Evolutionary conservation across 2,113 vertebrate genomes (phyloP), one percentile per base, ranked within the genome.

Genomic region (Psilopogon haemacephalus): DNA sequence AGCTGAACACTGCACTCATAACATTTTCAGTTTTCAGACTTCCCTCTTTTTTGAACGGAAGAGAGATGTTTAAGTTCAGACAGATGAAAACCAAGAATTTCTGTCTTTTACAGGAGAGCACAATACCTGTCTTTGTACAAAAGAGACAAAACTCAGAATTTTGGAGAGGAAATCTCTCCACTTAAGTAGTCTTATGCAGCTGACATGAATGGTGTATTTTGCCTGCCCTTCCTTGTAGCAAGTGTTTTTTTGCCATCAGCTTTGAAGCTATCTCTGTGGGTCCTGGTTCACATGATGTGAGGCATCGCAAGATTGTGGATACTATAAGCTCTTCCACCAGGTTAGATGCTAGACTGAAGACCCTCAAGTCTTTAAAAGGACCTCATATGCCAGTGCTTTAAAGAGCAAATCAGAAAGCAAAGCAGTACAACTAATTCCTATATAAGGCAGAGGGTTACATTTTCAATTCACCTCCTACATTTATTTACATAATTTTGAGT

Each of bases 401-500:
- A 69, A 86, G 28, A 68, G n/a, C 20, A 64, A 85, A 89, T 13
- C 0, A 0, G n/a, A 76, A 80, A 58, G 32, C 6, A 38, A 75
- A 37, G 4, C 12, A 80, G 32, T 55, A 63, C 40, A 79, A 46
- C 50, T 79, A 78, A 82, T 79, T 87, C 26, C 46, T 82, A 3
- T 21, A 50, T 33, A 89, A 87, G 68, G 37, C 32, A 85, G 37
- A 85, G 17, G 50, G 63, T 84, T 83, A 83, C 64, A 68, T 87
- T 94, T 93, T 71, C 77, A 89, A 38, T 69, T 78, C 68, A 71
- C 40, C 44, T 88, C 75, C 81, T 70, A 54, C 59, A 63, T 76
- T 85, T 93, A 93, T 87, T 93, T 93, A 91, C 81, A 89, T 73
- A 93, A 83, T 91, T 92, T 86, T 68, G 56, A 89, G 54, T 71